Conservation (phyloP, 2,888 invertebrate genomes). For the Eupithecia vulgata region DNA sequence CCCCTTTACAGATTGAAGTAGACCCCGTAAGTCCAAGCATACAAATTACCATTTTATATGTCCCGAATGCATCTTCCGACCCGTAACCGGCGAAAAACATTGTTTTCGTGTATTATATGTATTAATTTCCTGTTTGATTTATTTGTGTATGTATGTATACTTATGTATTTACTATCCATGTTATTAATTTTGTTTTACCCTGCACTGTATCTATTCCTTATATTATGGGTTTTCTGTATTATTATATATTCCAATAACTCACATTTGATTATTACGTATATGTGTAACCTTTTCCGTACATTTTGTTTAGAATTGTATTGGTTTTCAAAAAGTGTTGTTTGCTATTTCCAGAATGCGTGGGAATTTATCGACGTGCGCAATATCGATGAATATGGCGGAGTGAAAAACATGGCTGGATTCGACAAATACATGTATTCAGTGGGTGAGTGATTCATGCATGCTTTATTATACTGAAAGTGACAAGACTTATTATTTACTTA, state of each 20-base stretch:
- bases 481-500: neutral
- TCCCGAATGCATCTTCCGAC: constrained; percentile 43
- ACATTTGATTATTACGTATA: constrained; percentile 16
- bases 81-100: constrained; percentile 32
- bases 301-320: constrained; percentile 15
- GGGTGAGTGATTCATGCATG: constrained; percentile 67
- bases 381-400: constrained; percentile 71
- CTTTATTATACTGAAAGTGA: constrained; percentile 8
- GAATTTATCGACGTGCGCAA: constrained; percentile 76
- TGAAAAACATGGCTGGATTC: constrained; percentile 85
- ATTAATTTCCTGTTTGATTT: constrained; percentile 25
- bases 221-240: constrained; percentile 25
- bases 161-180: constrained; percentile 28
- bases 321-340: constrained; percentile 22
- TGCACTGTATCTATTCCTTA: constrained; percentile 24
- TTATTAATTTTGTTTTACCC: constrained; percentile 34
- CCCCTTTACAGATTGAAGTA: constrained; percentile 86
- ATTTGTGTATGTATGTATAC: constrained; percentile 20
- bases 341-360: constrained; percentile 84
- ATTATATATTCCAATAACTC: constrained; percentile 21
- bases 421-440: constrained; percentile 81
- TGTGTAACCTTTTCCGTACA: constrained; percentile 6
- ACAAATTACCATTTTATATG: constrained; percentile 47
- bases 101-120: constrained; percentile 24
- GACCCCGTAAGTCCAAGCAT: constrained; percentile 85